These are phyloP conservation scores for Edolisoma coerulescens DNA, from an alignment of 2,113 vertebrate genomes.

Conservation along the genomic window DNA sequence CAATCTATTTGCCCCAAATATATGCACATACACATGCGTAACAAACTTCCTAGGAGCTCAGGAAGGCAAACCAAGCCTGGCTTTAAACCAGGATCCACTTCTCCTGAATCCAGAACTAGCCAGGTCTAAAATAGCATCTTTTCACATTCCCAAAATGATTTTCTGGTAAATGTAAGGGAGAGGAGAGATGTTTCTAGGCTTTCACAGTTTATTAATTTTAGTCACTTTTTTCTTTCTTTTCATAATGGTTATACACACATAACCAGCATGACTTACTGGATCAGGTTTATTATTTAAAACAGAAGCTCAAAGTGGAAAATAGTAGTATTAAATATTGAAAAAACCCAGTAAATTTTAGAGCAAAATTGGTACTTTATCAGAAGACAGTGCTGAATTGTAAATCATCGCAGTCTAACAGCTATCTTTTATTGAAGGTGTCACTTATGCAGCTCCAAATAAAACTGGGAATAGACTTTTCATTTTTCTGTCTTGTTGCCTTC, in stretches of 20 bases:
- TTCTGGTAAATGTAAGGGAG: not conserved
- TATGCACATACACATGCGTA: not conserved
- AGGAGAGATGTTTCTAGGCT: not conserved
- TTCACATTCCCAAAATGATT: not conserved
- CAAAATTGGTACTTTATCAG: not conserved
- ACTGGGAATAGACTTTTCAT: not conserved
- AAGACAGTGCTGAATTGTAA: not conserved
- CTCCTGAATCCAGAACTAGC: not conserved
- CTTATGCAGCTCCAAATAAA: not conserved
- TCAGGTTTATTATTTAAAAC: not conserved
- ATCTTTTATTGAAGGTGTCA: not conserved
- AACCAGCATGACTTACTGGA: not conserved
- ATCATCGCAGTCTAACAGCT: not conserved
- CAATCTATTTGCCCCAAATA: not conserved
- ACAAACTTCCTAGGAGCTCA: not conserved
- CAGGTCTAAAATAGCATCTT: not conserved
- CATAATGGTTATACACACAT: fast-evolving
- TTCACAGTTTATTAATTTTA: not conserved
- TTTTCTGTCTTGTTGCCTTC: not conserved
- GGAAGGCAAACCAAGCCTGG: not conserved
- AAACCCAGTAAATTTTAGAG: not conserved
- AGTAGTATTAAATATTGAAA: not conserved
- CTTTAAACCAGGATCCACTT: not conserved
- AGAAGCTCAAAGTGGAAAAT: not conserved
- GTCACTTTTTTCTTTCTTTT: not conserved